Evolutionary conservation across 2,797 vertebrate genomes (phyloP), one percentile per base, ranked within the genome.

Genomic region (Notolabrus celidotus): DNA sequence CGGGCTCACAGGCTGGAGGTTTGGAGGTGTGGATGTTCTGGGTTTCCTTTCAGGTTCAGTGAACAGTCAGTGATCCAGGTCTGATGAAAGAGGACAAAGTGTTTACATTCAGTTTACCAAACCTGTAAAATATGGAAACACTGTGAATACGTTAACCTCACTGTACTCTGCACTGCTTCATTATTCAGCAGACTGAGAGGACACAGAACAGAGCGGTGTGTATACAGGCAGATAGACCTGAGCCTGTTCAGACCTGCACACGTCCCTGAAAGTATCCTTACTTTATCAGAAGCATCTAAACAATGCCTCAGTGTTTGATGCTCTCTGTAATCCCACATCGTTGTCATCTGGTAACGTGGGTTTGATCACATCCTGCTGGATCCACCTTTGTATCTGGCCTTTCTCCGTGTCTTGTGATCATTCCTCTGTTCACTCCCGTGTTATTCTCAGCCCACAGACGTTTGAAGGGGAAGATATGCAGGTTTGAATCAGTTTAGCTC

Each of bases 211-310:
- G 54, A 15, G 22, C 33, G 34, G 10, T 22, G 20, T 39, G 50
- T n/a, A 7, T 41, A 46, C 25, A 9, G 1, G 65, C 16, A 52
- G 75, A 84, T 80, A 74, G 34, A 79, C 69, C 65, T 69, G 41
- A 53, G 47, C 82, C 65, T 72, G 80, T 82, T 72, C 20, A 71
- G 81, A 81, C 80, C 66, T 62, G 85, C 55, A 72, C 70, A 74
- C 47, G 45, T 65, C 68, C 60, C 25, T 42, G 59, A 27, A 57
- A n/a, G 5, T 74, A 54, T 50, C 25, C 38, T 4, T 27, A 53
- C 56, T 55, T 58, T 27, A 36, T 25, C 50, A 57, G 59, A 79
- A 71, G 16, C 50, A 51, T 71, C 39, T 56, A 11, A 65, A 82
- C 82, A 88, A 73, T 78, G 64, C 36, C 16, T 61, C 36, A 38